Percentiles rank a stretch among this genome's conserved stretches.
These are phyloP conservation scores for Epinotia nisella DNA, from an alignment of 2,888 invertebrate genomes.

Conservation along the genomic window DNA sequence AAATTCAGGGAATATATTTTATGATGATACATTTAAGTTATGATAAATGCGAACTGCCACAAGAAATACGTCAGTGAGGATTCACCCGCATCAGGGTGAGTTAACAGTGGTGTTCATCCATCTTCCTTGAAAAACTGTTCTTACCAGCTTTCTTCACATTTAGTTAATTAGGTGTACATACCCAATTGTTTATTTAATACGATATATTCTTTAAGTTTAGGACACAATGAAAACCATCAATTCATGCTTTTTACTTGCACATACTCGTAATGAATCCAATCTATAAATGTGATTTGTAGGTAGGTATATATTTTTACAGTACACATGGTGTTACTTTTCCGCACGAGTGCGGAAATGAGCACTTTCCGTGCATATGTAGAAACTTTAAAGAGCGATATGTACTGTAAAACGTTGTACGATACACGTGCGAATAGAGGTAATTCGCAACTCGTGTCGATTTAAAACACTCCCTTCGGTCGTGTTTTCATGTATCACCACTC, in stretches of 20 bases:
- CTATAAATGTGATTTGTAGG: no score
- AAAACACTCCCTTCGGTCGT: no score
- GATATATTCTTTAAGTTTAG: background rate
- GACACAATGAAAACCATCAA: background rate
- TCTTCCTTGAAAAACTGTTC: constrained; percentile 28
- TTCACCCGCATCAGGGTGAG: constrained; percentile 25
- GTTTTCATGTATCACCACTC: no score
- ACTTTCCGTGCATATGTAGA: no score
- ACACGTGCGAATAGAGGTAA: no score
- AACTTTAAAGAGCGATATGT: no score
- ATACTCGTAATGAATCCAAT: no score
- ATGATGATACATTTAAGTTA: background rate
- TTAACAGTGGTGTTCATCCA: constrained; percentile 22
- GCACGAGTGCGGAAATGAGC: no score
- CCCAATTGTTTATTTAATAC: background rate
- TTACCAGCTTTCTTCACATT: constrained; percentile 1
- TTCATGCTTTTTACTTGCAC: background rate
- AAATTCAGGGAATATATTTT: background rate
- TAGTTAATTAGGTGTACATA: background rate
- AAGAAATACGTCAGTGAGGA: constrained; percentile 22
- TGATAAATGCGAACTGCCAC: constrained; percentile 32
- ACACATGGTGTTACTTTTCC: no score
- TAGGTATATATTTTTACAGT: no score
- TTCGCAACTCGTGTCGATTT: no score
- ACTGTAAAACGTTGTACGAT: no score